Percentiles rank a stretch among this genome's conserved stretches.
phyloP scores from a whole-genome alignment of 1,140 invertebrate species.

The Sycophila sp. region DNA sequence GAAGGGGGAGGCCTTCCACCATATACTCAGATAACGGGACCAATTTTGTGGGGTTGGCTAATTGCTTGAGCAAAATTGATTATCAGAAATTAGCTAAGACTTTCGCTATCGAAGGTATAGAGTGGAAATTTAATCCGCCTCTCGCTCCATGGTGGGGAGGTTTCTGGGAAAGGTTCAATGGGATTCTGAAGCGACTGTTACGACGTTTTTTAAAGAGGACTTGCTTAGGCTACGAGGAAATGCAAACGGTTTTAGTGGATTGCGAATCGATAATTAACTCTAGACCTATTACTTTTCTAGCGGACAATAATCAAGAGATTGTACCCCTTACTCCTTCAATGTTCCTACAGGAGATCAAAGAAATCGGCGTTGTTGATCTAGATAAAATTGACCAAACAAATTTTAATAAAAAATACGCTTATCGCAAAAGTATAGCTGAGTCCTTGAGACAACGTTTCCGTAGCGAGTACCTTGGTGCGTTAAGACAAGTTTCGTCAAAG shows the following conservation, averaged over 20 bases:
- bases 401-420: conserved; percentile 1
- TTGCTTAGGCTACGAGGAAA: conserved; percentile 41
- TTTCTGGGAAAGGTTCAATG: neutral
- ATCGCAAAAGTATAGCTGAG: conserved; percentile 26
- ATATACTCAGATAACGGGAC: no score
- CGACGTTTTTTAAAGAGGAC: neutral
- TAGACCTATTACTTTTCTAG: conserved; percentile 51
- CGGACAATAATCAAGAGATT: conserved; percentile 40
- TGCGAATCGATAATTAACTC: conserved; percentile 49
- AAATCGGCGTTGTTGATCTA: conserved; percentile 41
- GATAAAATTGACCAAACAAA: conserved; percentile 35
- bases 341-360: conserved; percentile 46
- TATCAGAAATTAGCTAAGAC: neutral
- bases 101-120: neutral
- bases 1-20: no score
- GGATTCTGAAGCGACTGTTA: neutral
- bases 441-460: conserved; percentile 41
- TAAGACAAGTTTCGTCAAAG: neutral
- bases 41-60: no score
- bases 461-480: conserved; percentile 43
- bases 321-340: conserved; percentile 40
- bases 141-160: neutral
- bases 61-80: neutral
- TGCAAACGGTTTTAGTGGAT: conserved; percentile 48
- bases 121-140: neutral